Evolutionary conservation across 2,888 invertebrate species (phyloP).

Genomic region (Cremastinae sp.): DNA sequence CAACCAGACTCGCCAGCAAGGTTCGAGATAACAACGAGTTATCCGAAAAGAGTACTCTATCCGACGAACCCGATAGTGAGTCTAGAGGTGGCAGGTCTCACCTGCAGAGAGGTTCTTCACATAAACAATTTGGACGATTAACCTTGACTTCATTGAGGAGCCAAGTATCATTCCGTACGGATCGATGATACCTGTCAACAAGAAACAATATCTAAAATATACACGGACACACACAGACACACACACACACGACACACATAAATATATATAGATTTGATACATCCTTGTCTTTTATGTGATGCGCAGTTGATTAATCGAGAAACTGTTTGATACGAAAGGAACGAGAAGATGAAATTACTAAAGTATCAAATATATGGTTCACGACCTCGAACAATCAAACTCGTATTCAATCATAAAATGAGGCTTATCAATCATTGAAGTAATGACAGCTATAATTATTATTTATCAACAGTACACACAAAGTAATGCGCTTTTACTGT

Average conservation of each 20-base stretch:
- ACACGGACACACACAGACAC: constrained; percentile 56
- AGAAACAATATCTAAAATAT: constrained; percentile 62
- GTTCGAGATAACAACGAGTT: constrained; percentile 97
- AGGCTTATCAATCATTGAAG: constrained; percentile 36
- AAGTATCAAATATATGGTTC: constrained; percentile 49
- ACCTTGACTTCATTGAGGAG: constrained; percentile 73
- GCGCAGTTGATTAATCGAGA: constrained; percentile 58
- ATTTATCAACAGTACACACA: not conserved
- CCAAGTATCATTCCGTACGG: constrained; percentile 64
- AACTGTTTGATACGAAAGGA: constrained; percentile 15
- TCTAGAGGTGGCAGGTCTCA: constrained; percentile 90
- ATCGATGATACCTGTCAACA: constrained; percentile 59
- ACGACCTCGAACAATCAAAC: constrained; percentile 28
- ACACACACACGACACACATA: constrained; percentile 58
- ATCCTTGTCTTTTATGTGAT: constrained; percentile 73
- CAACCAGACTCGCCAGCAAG: constrained; percentile 95
- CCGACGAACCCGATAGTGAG: constrained; percentile 82
- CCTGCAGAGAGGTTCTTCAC: constrained; percentile 94
- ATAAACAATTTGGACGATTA: constrained; percentile 94
- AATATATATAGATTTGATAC: constrained; percentile 73
- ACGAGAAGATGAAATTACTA: constrained; percentile 29
- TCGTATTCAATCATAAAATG: constrained; percentile 30
- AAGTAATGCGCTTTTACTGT: constrained; percentile 14
- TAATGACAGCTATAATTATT: constrained; percentile 4
- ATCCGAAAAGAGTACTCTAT: constrained; percentile 92